Conservation (phyloP, 2,113 vertebrate species). For the Mesocricetus auratus region DNA sequence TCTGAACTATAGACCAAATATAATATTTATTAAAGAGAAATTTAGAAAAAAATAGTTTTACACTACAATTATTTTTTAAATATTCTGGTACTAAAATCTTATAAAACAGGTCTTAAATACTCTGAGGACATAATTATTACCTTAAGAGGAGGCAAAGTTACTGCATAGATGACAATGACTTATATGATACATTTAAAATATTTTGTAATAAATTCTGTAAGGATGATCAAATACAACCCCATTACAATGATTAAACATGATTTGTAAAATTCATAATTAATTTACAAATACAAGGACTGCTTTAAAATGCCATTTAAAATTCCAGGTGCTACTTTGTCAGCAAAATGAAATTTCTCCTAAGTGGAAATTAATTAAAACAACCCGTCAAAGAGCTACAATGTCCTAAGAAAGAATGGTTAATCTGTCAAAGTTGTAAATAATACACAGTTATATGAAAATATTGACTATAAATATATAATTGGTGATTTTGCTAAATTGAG, state of each 20-base stretch:
- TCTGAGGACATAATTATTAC: background rate
- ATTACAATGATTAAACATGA: conserved; percentile 48
- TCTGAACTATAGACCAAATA: background rate
- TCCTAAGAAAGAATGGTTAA: conserved; percentile 52
- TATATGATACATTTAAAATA: conserved; percentile 40
- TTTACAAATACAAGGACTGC: conserved; percentile 60
- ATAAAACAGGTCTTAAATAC: conserved; percentile 29
- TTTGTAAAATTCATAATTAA: conserved; percentile 65
- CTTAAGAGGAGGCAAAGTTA: conserved; percentile 49
- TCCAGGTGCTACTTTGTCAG: conserved; percentile 40
- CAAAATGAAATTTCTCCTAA: conserved; percentile 57
- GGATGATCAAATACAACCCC: conserved; percentile 27
- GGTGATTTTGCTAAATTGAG: conserved; percentile 21
- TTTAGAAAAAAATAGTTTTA: background rate
- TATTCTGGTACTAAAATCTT: conserved; percentile 6
- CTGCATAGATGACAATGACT: background rate
- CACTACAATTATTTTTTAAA: conserved; percentile 11
- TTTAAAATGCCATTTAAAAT: conserved; percentile 63
- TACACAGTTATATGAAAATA: conserved; percentile 20
- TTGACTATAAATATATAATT: conserved; percentile 30
- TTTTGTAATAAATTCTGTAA: conserved; percentile 54
- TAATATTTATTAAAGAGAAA: conserved; percentile 10
- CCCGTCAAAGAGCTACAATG: background rate
- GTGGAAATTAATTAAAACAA: conserved; percentile 66
- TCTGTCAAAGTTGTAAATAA: conserved; percentile 25